Evolutionary conservation across 2,888 invertebrate species (phyloP).

Genomic region (Acholoe squamosa): DNA sequence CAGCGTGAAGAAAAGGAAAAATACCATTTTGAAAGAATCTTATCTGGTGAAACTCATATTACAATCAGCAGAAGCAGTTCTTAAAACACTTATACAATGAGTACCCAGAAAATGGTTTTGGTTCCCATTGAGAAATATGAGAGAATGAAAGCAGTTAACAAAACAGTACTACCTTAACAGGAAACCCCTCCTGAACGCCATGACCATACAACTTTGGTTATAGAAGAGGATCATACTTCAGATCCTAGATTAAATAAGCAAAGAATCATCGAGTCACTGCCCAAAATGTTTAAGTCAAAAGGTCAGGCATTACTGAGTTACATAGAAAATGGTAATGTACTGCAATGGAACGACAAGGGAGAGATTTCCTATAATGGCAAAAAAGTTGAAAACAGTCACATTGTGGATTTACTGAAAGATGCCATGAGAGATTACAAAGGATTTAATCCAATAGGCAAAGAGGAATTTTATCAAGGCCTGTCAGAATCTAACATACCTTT

Average conservation of each 20-base stretch:
- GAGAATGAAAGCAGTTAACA: background rate
- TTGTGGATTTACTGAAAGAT: background rate
- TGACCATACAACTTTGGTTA: background rate
- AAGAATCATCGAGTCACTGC: background rate
- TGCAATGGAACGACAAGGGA: conserved; percentile 9
- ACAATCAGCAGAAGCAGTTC: no score
- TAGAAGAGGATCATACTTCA: background rate
- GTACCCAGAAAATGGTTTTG: conserved; percentile 26
- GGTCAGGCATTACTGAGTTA: background rate
- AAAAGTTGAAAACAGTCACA: background rate
- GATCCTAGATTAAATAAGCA: background rate
- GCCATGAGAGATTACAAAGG: conserved; percentile 31
- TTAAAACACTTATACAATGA: no score
- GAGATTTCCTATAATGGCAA: background rate
- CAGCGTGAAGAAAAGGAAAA: background rate
- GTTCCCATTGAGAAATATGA: conserved; percentile 26
- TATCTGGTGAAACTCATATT: background rate
- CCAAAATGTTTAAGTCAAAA: conserved; percentile 23
- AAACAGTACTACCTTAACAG: no score
- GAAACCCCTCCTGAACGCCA: background rate
- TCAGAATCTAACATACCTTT: background rate
- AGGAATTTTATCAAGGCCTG: conserved; percentile 7
- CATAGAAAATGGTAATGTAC: conserved; percentile 20
- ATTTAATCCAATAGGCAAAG: background rate
- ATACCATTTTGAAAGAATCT: background rate